Base-by-base conservation (phyloP, 2,888 invertebrate genomes). In the Chrysolina haemoptera region DNA sequence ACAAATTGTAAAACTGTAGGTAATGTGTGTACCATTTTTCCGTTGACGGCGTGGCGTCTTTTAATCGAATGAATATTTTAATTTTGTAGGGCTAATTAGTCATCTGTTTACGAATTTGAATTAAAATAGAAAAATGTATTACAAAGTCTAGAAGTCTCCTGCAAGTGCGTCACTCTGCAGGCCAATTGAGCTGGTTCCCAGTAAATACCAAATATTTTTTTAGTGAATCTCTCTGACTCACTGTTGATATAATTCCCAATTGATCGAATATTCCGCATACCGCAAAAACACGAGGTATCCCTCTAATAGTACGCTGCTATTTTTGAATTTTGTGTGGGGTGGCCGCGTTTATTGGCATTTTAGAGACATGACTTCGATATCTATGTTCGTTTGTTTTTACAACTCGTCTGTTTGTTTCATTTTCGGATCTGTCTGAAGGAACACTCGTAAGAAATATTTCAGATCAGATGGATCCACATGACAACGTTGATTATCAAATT, bases 191-290 rank as follows among this genome's bases (percentile, higher is more conserved):
- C 50, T 59, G 12, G 22, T 59, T 59, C 59, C 8, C 59, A 59
- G 59, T 35, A 59, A 59, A 59, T 27, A 59, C 59, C 59, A 59
- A 59, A 59, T 59, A 59, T 59, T 59, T 59, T 59, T 59, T 59
- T 59, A 35, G 59, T 59, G 59, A 59, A 59, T 59, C 59, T 59
- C 59, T 59, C 27, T 59, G 59, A 59, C 59, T 59, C 59, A 59
- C n/a, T 59, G 59, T 35, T 59, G 16, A 59, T 59, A 59, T 59
- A 22, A 27, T 59, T 59, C 11, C 59, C 22, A 35, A 11, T 27
- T 59, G 59, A 59, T 59, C 35, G 35, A 59, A 59, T 59, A 27
- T 59, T 59, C 59, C 59, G 59, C 59, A 59, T 59, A 59, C 59
- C 59, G 14, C 18, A 16, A 53, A 53, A 27, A 59, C 59, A 22